Conservation (phyloP, 1,140 invertebrate genomes). For the Diabrotica virgifera region DNA sequence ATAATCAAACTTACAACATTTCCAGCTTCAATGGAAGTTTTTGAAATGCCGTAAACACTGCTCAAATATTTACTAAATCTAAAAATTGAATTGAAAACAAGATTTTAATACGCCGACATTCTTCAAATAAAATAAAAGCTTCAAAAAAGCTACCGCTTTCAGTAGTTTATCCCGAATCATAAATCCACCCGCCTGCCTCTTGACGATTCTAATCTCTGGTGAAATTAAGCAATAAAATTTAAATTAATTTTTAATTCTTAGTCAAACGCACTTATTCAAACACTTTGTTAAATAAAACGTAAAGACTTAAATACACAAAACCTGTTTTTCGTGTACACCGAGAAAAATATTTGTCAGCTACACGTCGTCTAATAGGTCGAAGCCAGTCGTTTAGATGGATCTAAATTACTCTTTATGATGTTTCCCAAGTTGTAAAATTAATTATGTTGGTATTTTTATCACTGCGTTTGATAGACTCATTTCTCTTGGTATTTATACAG, state of each 20-base stretch:
- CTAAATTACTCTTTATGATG: no score
- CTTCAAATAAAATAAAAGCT: slow-evolving; percentile 14
- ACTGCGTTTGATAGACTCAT: no score
- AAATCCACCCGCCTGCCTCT: slow-evolving; percentile 10
- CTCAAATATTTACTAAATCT: slow-evolving; percentile 18
- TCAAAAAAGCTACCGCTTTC: slow-evolving; percentile 11
- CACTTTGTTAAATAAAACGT: slow-evolving; percentile 12
- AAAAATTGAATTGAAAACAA: slow-evolving; percentile 16
- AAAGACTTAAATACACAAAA: slow-evolving; percentile 16
- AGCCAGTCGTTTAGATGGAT: no score
- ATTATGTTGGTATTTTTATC: no score
- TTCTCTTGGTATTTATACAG: no score
- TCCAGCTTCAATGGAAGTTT: not conserved
- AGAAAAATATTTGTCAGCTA: not conserved
- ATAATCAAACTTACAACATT: not conserved
- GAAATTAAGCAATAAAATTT: slow-evolving; percentile 23
- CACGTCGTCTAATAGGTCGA: no score
- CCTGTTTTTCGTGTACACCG: not conserved
- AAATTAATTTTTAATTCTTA: slow-evolving; percentile 24
- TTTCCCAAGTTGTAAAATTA: no score
- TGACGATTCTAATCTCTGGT: slow-evolving; percentile 15
- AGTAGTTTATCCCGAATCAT: slow-evolving; percentile 11
- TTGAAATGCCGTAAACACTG: not conserved
- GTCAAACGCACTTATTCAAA: slow-evolving; percentile 21
- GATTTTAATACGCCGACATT: slow-evolving; percentile 12